Base-by-base conservation (phyloP, 2,888 invertebrate genomes). In the Drosophila eohydei region DNA sequence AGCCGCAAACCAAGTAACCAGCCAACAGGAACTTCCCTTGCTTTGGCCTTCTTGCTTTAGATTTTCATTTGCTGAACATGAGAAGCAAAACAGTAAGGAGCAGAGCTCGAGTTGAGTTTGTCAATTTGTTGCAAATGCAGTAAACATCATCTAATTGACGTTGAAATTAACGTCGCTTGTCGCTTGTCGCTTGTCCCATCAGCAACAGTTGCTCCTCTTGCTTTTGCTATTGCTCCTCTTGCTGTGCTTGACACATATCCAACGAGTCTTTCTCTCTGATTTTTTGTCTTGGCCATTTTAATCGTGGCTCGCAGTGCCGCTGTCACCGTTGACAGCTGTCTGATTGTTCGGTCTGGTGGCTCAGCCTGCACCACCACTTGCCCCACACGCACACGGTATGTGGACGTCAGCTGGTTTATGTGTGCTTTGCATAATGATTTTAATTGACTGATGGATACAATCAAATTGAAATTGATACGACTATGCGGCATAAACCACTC, bases 91-190 rank as follows among this genome's bases (percentile, higher is more conserved):
- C 26, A 34, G 5, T 26, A n/a, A 60, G 28, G 56, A 28, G 40
- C 30, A 14, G 38, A 41, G 43, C 59, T 71, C 71, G 72, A 79
- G 40, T 28, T 41, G 71, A 76, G 89, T 80, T 85, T 87, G 90
- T 89, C 90, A 84, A 89, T 89, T 89, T 87, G 87, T 71, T 81
- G 89, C 87, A 83, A 85, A 80, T 87, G 76, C 89, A 87, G 88
- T 81, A 87, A 89, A 89, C 88, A 89, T 76, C 81, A 75, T 78
- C 89, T 85, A 90, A 85, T 85, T 85, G 90, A 85, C 89, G 89
- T 85, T 83, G 81, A 74, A 90, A 86, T 81, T 80, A 77, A 81
- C 69, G 54, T 64, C 12, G 28, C 30, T 43, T 52, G 26, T 36
- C 56, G 34, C 38, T 43, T 52, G 26, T 36, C 56, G 34, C 38